Conservation (phyloP, 2,888 invertebrate genomes). For the Eupeodes luniger region DNA sequence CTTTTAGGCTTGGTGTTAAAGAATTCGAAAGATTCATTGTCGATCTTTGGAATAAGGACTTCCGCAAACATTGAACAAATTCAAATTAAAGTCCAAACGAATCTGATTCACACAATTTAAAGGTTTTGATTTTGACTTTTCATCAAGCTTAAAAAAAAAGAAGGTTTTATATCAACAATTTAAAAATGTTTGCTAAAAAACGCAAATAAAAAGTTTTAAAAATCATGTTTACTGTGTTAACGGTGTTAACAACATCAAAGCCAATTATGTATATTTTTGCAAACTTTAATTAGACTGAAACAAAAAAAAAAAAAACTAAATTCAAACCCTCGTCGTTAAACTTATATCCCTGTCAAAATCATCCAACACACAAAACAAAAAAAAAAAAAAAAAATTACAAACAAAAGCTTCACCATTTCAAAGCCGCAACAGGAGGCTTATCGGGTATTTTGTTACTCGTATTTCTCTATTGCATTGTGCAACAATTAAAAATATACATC, state of each 20-base stretch:
- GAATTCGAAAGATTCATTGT: too few species aligned
- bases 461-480: constrained; percentile 31
- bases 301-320: background rate
- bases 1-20: too few species aligned
- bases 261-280: background rate
- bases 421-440: constrained; percentile 38
- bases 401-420: constrained; percentile 25
- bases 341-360: background rate
- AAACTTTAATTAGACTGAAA: background rate
- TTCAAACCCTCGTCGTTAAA: background rate
- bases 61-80: too few species aligned
- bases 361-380: background rate
- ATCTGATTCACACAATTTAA: too few species aligned
- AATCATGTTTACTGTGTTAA: too few species aligned
- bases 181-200: too few species aligned
- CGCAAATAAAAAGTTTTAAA: too few species aligned
- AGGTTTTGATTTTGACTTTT: too few species aligned
- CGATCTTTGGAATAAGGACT: too few species aligned
- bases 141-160: too few species aligned
- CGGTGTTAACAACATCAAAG: background rate
- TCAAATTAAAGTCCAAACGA: too few species aligned
- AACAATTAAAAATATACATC: constrained; percentile 52
- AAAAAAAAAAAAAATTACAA: background rate
- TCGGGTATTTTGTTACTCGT: background rate
- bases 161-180: too few species aligned